Evolutionary conservation across 2,113 vertebrate genomes (phyloP), one percentile per base, ranked within the genome.

Genomic region (Ailuropoda melanoleuca): DNA sequence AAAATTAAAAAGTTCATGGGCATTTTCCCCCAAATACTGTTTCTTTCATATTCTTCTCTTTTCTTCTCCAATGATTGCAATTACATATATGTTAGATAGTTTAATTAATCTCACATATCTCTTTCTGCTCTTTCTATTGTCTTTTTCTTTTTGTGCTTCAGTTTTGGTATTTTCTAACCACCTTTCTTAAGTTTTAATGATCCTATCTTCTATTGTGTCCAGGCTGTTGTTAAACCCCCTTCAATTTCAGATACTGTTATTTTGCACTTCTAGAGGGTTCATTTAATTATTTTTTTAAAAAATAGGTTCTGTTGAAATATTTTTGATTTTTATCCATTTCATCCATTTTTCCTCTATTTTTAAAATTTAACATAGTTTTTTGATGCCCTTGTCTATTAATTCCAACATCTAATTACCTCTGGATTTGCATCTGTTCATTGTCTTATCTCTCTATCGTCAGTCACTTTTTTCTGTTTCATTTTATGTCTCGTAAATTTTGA

Each of bases 401-500:
- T 74, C 6, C 48, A 95, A 53, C 17, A 92, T 82, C 24, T 48
- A 37, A 81, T 77, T 64, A 43, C 85, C 31, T 93, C 68, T 88
- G 29, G 12, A 87, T 68, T 62, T 90, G 11, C 12, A 80, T 82
- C 68, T 88, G 19, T 39, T 85, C 43, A 74, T 21, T 84, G 4
- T 55, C 24, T 55, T 70, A 68, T 78, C 5, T 77, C 26, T 95
- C 74, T 39, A 46, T 83, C n/a, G 24, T 87, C 8, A 64, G 13
- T 86, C 11, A 34, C 11, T 85, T 87, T 82, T 78, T 84, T 80
- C 21, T 58, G 31, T 68, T 75, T 90, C 18, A 84, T 88, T 93
- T 93, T 88, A 56, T 78, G 18, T 94, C 72, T 92, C 88, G 64
- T 78, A 89, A 88, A 86, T 37, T 94, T 96, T 94, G 74, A 58